Conservation (phyloP, 2,113 vertebrate species). For the Hydrochoerus hydrochaeris region DNA sequence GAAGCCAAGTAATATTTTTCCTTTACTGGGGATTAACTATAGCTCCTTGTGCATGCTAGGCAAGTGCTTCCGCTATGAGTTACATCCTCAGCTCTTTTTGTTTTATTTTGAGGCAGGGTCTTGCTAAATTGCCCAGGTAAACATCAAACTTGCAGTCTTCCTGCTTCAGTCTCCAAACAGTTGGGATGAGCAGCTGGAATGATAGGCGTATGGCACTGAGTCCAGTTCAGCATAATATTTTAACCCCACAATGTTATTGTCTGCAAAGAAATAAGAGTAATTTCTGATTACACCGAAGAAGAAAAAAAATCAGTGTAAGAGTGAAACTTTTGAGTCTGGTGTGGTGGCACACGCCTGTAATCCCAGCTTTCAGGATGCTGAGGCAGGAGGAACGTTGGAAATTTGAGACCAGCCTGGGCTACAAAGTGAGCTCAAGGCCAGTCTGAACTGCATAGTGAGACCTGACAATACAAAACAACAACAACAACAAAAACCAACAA, state of each 20-base stretch:
- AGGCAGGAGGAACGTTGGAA: no score
- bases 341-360: no score
- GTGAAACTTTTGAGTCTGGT: not conserved
- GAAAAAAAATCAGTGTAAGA: constrained; percentile 7
- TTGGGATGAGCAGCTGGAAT: not conserved
- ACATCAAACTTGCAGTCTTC: not conserved
- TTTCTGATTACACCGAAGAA: constrained; percentile 7
- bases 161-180: not conserved
- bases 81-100: not conserved
- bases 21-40: not conserved
- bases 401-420: no score
- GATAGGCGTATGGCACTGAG: not conserved
- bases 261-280: constrained; percentile 9
- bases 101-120: not conserved
- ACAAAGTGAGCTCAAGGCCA: no score
- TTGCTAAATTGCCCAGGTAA: not conserved
- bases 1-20: not conserved
- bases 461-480: no score
- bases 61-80: not conserved
- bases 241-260: not conserved
- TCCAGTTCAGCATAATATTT: not conserved
- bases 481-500: no score
- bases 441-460: no score
- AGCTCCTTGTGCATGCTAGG: not conserved
- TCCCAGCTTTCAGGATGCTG: no score